These are phyloP conservation scores for Notothenia rossii DNA, from an alignment of 2,113 vertebrate genomes.

Conservation along the genomic window DNA sequence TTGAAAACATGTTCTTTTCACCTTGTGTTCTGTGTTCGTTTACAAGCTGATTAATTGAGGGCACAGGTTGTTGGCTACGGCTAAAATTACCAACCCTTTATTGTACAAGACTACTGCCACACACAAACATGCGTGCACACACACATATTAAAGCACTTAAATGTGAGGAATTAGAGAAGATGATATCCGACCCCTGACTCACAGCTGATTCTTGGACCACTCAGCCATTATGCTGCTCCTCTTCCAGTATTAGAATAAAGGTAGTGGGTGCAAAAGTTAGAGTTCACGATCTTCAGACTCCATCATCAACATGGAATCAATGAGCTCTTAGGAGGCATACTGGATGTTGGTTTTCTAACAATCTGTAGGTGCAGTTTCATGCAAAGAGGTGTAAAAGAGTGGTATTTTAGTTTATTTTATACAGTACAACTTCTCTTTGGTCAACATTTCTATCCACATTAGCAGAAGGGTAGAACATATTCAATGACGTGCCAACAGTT, in stretches of 20 bases:
- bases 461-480: neutral
- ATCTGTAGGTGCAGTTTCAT: neutral
- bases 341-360: neutral
- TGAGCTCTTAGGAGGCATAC: neutral
- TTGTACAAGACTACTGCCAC: neutral
- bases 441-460: neutral
- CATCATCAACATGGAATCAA: neutral
- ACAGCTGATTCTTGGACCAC: neutral
- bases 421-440: neutral
- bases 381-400: neutral
- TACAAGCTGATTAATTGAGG: constrained; percentile 48
- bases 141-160: neutral
- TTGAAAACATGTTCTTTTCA: constrained; percentile 30
- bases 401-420: neutral
- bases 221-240: neutral
- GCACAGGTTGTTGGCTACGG: neutral
- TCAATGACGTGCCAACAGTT: neutral
- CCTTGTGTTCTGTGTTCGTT: constrained; percentile 1
- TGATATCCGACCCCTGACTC: neutral
- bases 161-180: neutral
- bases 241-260: neutral
- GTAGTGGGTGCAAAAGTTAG: neutral
- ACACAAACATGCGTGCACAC: neutral
- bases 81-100: constrained; percentile 1
- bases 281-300: constrained; percentile 7